phyloP scores from a whole-genome alignment of 2,113 vertebrate species.

The Osmerus eperlanus region DNA sequence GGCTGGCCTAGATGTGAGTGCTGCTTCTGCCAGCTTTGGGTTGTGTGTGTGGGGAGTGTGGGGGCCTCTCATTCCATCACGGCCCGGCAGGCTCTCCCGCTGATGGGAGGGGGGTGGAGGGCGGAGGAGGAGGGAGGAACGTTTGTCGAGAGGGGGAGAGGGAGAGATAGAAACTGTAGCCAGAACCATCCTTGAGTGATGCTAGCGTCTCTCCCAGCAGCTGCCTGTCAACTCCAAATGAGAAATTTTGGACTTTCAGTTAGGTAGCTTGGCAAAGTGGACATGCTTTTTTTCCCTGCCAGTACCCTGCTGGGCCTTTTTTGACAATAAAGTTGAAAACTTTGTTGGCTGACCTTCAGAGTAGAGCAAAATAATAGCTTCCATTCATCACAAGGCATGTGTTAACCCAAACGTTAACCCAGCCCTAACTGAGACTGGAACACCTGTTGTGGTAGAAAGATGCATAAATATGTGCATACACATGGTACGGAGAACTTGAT shows the following conservation, averaged over 20 bases:
- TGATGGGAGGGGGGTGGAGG: slow-evolving; percentile 10
- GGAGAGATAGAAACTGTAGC: slow-evolving; percentile 44
- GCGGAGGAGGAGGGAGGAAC: slow-evolving; percentile 53
- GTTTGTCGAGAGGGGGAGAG: slow-evolving; percentile 48
- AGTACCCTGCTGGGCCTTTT: slow-evolving; percentile 44
- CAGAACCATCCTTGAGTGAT: slow-evolving; percentile 62
- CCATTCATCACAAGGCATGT: slow-evolving; percentile 56
- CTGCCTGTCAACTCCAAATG: slow-evolving; percentile 70
- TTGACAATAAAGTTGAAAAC: slow-evolving; percentile 63
- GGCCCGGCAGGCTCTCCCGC: too few relatives aligned
- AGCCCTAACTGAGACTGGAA: too few relatives aligned
- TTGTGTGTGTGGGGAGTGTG: slow-evolving; percentile 49
- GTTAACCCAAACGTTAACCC: slow-evolving; percentile 33
- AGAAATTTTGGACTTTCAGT: slow-evolving; percentile 66
- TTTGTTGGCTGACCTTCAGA: slow-evolving; percentile 72
- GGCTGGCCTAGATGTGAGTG: slow-evolving; percentile 34
- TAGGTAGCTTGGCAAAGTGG: slow-evolving; percentile 60
- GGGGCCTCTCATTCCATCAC: too few relatives aligned
- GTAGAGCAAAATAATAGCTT: slow-evolving; percentile 57
- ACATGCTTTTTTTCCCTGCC: slow-evolving; percentile 58
- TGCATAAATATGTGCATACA: too few relatives aligned
- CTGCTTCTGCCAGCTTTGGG: slow-evolving; percentile 53
- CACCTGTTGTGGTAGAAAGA: too few relatives aligned
- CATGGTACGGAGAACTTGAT: too few relatives aligned
- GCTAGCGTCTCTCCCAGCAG: slow-evolving; percentile 52